A percentile compares a stretch with the other conserved stretches of the same genome.
phyloP scores from a whole-genome alignment of 2,113 vertebrate species.

The Sus scrofa region T2T-Sscrofa CM000828.6:33097001-33097500 shows the following conservation, averaged over 20 bases:
- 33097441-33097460: neutral
- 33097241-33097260: conserved; percentile 52
- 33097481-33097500: neutral
- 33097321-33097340: conserved; percentile 66
- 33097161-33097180: conserved; percentile 17
- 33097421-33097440: conserved; percentile 61
- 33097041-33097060: neutral
- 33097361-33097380: conserved; percentile 5
- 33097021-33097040: neutral
- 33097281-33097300: conserved; percentile 20
- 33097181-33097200: conserved; percentile 48
- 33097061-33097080: neutral
- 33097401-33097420: conserved; percentile 25
- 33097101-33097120: neutral
- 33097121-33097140: conserved; percentile 24
- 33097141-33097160: conserved; percentile 31
- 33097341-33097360: conserved; percentile 51
- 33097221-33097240: conserved; percentile 64
- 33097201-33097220: conserved; percentile 53
- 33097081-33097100: neutral
- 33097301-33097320: conserved; percentile 59
- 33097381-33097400: conserved; percentile 3
- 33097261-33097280: conserved; percentile 51
- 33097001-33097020: neutral
- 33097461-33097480: conserved; percentile 12